These are phyloP conservation scores for Catocala nupta DNA, from an alignment of 2,888 invertebrate species.

Conservation along the genomic window DNA sequence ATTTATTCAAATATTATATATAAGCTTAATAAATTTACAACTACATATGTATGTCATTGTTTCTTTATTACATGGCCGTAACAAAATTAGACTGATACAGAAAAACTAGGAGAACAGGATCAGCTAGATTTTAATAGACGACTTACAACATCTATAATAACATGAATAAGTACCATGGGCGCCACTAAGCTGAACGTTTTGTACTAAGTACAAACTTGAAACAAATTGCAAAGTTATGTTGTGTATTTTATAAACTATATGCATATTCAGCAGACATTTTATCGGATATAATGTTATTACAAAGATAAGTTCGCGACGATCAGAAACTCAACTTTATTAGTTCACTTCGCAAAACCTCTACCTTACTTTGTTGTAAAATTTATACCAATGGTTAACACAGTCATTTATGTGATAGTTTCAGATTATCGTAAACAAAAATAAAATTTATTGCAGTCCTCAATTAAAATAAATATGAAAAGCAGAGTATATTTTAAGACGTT, in stretches of 20 bases:
- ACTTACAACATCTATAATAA: neutral
- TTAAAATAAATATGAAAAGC: neutral
- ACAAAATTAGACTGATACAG: neutral
- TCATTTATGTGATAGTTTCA: constrained; percentile 5
- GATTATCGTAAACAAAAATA: constrained; percentile 10
- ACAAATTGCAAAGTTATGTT: constrained; percentile 2
- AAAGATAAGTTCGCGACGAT: constrained; percentile 44
- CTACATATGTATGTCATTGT: neutral
- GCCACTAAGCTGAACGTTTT: constrained; percentile 1
- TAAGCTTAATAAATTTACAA: neutral
- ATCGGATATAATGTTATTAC: constrained; percentile 45
- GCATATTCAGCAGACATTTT: constrained; percentile 28
- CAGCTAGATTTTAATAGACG: neutral
- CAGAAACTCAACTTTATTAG: constrained; percentile 51
- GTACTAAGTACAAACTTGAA: neutral
- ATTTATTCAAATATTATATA: too few relatives aligned
- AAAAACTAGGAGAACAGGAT: constrained; percentile 12
- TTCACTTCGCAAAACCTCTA: constrained; percentile 48
- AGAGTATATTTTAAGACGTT: constrained; percentile 3
- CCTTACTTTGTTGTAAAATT: constrained; percentile 54
- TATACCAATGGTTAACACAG: constrained; percentile 2
- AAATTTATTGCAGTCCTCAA: constrained; percentile 4
- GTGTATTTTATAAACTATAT: constrained; percentile 14
- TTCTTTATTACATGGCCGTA: neutral
- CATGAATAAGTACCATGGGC: neutral